phyloP scores from a whole-genome alignment of 2,797 vertebrate genomes.

The Sphaeramia orbicularis region DNA sequence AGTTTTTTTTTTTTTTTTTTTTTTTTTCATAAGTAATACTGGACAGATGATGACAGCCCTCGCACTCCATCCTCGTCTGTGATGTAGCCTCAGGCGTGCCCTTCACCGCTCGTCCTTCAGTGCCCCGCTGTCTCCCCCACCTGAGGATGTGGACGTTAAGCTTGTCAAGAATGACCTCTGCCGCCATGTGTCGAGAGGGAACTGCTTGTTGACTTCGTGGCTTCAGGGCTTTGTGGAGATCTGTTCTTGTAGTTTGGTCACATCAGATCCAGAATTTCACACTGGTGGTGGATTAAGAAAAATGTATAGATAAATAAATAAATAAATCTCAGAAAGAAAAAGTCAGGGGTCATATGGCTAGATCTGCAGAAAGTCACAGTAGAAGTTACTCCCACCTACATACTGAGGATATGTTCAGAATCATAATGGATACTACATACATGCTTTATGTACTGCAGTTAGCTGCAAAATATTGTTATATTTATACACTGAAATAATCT shows the following conservation, averaged over 20 bases:
- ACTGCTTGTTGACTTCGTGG: not conserved
- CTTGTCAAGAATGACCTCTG: constrained; percentile 40
- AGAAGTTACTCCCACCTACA: too few species aligned
- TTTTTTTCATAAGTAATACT: constrained; percentile 38
- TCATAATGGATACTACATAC: too few species aligned
- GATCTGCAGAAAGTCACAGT: too few species aligned
- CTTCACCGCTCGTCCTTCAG: constrained; percentile 30
- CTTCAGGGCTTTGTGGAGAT: not conserved
- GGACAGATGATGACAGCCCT: constrained; percentile 48
- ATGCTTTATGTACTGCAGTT: too few species aligned
- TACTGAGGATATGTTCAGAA: too few species aligned
- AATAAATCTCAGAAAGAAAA: too few species aligned
- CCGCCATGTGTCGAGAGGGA: constrained; percentile 5
- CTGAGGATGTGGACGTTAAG: constrained; percentile 24
- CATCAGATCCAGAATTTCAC: not conserved
- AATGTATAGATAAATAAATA: too few species aligned
- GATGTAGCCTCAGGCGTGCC: constrained; percentile 38
- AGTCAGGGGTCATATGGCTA: too few species aligned
- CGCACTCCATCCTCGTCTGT: constrained; percentile 19
- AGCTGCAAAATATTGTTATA: too few species aligned
- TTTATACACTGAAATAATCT: too few species aligned
- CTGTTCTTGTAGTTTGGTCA: not conserved
- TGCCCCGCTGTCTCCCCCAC: constrained; percentile 6
- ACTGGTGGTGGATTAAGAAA: not conserved
- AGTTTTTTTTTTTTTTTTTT: not conserved